Evolutionary conservation across 2,888 invertebrate genomes (phyloP), one percentile per base, ranked within the genome.

Genomic region (Anoncus sp.): DNA sequence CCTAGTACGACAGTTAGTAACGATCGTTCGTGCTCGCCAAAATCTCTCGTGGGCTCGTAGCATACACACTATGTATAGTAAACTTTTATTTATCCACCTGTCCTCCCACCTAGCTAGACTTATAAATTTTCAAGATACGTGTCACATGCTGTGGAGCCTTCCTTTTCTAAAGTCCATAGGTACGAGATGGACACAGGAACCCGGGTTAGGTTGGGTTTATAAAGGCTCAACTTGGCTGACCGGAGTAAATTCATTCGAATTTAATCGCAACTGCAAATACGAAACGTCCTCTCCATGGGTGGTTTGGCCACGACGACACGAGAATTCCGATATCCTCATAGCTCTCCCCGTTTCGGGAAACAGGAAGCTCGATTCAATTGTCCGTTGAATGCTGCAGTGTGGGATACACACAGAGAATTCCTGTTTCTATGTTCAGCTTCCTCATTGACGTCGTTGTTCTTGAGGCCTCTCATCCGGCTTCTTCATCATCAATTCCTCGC

Each of bases 1-100:
- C 67, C 63, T 35, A 18, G 63, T 47, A 69, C 67, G 75, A 71
- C 77, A 78, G 77, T 78, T 78, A 74, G 72, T 79, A 79, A 79
- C 79, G 79, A 79, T 72, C 75, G 78, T 75, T 72, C 79, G 75
- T 79, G 79, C 63, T 75, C 57, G 49, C 62, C 43, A 35, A 38
- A 53, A 75, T 57, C 67, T 47, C 18, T 47, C 59, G 45, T 31
- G 31, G 53, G n/a, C n/a, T n/a, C n/a, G 6, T 9, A 14, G 38
- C 31, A 51, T 24, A 53, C 31, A n/a, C n/a, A n/a, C n/a, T n/a
- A n/a, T n/a, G n/a, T 53, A 49, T 45, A 55, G 20, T 27, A n/a
- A 49, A 66, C 67, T 75, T 79, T 72, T 75, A 75, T 75, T 79
- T 75, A 75, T 75, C 57, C 67, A 47, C 55, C 65, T 72, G 66